A percentile compares a stretch with the other conserved stretches of the same genome.
phyloP scores from a whole-genome alignment of 2,113 vertebrate species.

The Rhinoderma darwinii region DNA sequence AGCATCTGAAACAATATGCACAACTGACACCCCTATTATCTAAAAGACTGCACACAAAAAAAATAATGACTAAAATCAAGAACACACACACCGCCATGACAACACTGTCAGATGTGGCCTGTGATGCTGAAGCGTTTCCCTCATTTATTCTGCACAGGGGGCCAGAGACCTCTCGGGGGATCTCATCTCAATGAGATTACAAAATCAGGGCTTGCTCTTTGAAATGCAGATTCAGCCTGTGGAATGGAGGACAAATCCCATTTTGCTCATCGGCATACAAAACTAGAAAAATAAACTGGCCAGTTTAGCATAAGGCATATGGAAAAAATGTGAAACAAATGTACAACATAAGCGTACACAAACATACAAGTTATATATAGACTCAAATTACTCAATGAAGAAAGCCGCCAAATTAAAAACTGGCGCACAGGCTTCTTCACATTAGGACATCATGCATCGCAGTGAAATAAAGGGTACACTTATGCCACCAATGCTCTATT shows the following conservation, averaged over 20 bases:
- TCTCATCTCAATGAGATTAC: slow-evolving; percentile 9
- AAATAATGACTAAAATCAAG: neutral
- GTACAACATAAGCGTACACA: no score
- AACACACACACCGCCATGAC: neutral
- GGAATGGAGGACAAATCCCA: slow-evolving; percentile 25
- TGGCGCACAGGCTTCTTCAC: no score
- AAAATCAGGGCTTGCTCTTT: slow-evolving; percentile 13
- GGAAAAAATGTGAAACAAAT: no score
- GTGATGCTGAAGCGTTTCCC: slow-evolving; percentile 8
- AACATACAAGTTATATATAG: no score
- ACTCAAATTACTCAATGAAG: no score
- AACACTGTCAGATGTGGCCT: slow-evolving; percentile 21
- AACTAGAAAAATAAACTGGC: neutral
- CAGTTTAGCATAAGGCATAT: neutral
- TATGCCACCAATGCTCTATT: no score
- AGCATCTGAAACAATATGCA: neutral
- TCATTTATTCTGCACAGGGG: slow-evolving; percentile 7
- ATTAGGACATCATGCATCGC: no score
- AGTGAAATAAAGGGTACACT: no score
- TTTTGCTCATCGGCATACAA: slow-evolving; percentile 1
- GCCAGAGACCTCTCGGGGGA: neutral
- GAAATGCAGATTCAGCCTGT: slow-evolving; percentile 1
- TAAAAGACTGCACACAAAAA: neutral
- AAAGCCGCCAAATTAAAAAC: no score
- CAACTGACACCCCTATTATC: neutral